Percentiles rank a stretch among this genome's conserved stretches.
Conservation (phyloP, 1,140 invertebrate species). For the Dendroctonus ponderosae region DNA sequence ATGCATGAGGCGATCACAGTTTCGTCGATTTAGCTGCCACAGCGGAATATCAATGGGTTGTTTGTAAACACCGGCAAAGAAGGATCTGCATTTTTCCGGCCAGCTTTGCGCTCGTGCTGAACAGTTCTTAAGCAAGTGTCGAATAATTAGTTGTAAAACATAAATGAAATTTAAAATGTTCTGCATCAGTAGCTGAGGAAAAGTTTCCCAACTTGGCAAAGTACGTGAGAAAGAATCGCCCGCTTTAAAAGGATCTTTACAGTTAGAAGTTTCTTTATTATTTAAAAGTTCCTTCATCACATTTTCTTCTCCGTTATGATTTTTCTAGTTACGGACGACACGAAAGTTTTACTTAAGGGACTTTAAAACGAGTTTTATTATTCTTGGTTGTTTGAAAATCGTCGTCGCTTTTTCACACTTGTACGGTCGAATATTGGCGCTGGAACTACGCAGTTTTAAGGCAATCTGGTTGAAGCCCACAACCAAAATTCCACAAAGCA, state of each 20-base stretch:
- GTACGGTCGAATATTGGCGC: no score
- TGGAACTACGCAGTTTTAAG: no score
- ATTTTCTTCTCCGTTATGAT: constrained; percentile 1
- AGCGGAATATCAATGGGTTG: constrained; percentile 11
- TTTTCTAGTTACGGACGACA: background rate
- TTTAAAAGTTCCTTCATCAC: constrained; percentile 9
- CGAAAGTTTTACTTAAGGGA: no score
- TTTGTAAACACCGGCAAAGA: constrained; percentile 5
- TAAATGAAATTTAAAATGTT: constrained; percentile 9
- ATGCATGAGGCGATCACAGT: constrained; percentile 12
- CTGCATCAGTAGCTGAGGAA: background rate
- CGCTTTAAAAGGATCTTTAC: constrained; percentile 4
- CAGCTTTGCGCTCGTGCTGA: no score
- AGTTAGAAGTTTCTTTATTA: constrained; percentile 12
- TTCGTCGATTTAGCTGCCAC: constrained; percentile 13
- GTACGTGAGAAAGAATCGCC: constrained; percentile 8
- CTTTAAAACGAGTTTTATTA: no score
- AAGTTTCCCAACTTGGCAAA: constrained; percentile 1
- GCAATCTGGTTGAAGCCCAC: no score
- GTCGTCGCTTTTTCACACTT: no score
- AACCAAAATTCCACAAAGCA: constrained; percentile 13
- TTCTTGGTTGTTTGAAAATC: no score
- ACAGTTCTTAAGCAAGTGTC: no score
- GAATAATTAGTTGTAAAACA: constrained; percentile 9
- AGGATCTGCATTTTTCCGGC: no score